Conservation (phyloP, 1,140 invertebrate genomes). For the Drosophila prosaltans region DNA sequence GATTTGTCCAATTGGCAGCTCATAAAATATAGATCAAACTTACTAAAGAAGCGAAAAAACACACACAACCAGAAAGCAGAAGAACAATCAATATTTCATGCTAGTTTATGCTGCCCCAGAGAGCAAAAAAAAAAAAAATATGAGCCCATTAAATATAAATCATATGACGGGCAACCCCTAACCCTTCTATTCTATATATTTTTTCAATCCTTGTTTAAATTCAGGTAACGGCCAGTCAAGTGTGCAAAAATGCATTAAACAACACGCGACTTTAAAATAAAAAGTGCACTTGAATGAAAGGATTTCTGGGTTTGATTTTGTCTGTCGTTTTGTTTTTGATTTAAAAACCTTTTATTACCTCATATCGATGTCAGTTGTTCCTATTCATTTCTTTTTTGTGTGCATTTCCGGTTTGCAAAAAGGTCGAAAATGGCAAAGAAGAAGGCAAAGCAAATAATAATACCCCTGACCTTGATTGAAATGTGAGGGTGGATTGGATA, state of each 20-base stretch:
- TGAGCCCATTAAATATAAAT: constrained; percentile 77
- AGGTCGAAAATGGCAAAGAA: constrained; percentile 15
- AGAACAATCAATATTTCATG: constrained; percentile 55
- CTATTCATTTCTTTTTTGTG: constrained; percentile 22
- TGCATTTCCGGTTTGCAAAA: constrained; percentile 59
- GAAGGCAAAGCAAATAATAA: constrained; percentile 1
- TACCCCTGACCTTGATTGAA: constrained; percentile 8
- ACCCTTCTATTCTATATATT: constrained; percentile 46
- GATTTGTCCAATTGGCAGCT: constrained; percentile 78
- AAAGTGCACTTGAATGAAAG: constrained; percentile 56
- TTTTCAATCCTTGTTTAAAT: background rate
- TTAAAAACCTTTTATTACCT: constrained; percentile 76
- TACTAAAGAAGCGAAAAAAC: constrained; percentile 25
- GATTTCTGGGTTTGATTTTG: constrained; percentile 26
- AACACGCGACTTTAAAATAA: constrained; percentile 69
- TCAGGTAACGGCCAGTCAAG: constrained; percentile 70
- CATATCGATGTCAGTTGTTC: constrained; percentile 64
- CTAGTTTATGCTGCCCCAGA: constrained; percentile 60
- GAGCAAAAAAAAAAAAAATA: constrained; percentile 53
- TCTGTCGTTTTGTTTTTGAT: constrained; percentile 65
- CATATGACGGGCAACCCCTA: constrained; percentile 58
- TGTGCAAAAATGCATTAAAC: constrained; percentile 80
- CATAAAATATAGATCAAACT: constrained; percentile 71
- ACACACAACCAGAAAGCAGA: background rate
- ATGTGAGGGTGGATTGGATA: constrained; percentile 34